Conservation (phyloP, 2,113 vertebrate genomes). For the Talpa occidentalis region DNA sequence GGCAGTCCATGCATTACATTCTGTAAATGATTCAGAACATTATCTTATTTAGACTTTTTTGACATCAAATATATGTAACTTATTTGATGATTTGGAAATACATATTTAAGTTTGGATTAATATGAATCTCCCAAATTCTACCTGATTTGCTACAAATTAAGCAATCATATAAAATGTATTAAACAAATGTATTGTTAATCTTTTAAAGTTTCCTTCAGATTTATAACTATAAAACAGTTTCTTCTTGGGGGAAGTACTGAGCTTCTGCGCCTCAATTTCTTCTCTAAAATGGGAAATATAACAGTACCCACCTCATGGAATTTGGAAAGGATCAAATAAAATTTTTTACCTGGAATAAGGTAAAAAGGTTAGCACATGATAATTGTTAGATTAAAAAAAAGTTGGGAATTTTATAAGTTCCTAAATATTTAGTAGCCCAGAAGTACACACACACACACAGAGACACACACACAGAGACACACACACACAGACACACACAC, state of each 20-base stretch:
- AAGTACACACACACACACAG: no score
- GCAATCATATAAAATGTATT: not conserved
- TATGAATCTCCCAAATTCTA: not conserved
- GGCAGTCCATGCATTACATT: not conserved
- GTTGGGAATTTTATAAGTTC: slow-evolving; percentile 18
- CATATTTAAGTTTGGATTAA: not conserved
- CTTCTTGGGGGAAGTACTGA: not conserved
- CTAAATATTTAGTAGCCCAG: not conserved
- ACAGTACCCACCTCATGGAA: not conserved
- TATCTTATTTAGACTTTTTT: not conserved
- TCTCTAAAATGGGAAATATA: not conserved
- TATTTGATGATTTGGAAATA: not conserved
- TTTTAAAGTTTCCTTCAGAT: slow-evolving; percentile 12
- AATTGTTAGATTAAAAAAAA: not conserved
- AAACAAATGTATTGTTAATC: not conserved
- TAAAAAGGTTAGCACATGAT: not conserved
- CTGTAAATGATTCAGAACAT: not conserved
- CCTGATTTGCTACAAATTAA: not conserved
- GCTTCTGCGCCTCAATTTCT: not conserved
- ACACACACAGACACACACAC: not conserved
- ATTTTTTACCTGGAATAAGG: slow-evolving; percentile 19
- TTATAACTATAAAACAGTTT: not conserved
- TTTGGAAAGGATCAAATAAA: not conserved
- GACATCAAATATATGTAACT: not conserved
- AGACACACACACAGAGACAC: not conserved